Percentiles rank a stretch among this genome's conserved stretches.
These are phyloP conservation scores for Auanema sp. DNA, from an alignment of 2,888 invertebrate genomes.

Conservation along the genomic window DNA sequence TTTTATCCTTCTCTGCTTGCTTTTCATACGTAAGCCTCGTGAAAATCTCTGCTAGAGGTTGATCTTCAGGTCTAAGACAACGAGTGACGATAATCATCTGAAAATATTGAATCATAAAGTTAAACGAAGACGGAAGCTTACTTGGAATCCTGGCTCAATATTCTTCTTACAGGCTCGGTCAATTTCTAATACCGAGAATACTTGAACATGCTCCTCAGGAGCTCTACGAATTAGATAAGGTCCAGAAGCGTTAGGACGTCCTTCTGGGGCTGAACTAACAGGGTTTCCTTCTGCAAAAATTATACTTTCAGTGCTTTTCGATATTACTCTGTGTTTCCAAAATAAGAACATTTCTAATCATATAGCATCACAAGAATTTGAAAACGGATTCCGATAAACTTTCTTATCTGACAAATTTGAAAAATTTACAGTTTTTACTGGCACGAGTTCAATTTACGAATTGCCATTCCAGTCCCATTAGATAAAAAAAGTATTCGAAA, in stretches of 20 bases:
- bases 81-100: slow-evolving; percentile 47
- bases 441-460: too few species aligned
- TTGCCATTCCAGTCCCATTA: too few species aligned
- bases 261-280: slow-evolving; percentile 37
- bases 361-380: not conserved
- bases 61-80: slow-evolving; percentile 34
- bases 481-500: too few species aligned
- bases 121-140: not conserved
- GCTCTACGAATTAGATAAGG: slow-evolving; percentile 36
- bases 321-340: not conserved
- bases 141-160: slow-evolving; percentile 27
- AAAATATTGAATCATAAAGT: too few species aligned
- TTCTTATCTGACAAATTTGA: too few species aligned
- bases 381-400: slow-evolving; percentile 3
- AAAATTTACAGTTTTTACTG: too few species aligned
- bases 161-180: slow-evolving; percentile 56
- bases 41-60: slow-evolving; percentile 32
- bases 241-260: slow-evolving; percentile 40
- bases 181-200: slow-evolving; percentile 54
- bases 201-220: slow-evolving; percentile 48
- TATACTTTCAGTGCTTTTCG: not conserved
- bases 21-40: slow-evolving; percentile 37
- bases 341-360: not conserved
- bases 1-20: slow-evolving; percentile 33
- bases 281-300: slow-evolving; percentile 28